Base-by-base conservation (phyloP, 2,888 invertebrate species). In the Amitus sp. region DNA sequence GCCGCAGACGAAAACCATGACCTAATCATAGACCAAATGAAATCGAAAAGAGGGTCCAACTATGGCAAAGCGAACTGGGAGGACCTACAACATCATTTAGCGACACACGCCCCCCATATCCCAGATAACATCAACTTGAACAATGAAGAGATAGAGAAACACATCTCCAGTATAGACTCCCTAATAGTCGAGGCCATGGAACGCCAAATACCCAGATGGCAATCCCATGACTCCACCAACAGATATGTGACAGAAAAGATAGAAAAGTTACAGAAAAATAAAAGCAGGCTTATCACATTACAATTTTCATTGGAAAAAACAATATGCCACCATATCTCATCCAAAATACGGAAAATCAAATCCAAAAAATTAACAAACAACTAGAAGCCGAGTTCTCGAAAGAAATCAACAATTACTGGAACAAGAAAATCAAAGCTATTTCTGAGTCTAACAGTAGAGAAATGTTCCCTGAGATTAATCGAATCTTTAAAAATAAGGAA, bases 31-130 rank as follows among this genome's bases (percentile, higher is more conserved):
- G 51, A 62, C 13, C 17, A 33, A 4, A 10, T 13, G 23, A 20
- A 42, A 9, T 7, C 2, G 2, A 4, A 27, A 9, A 19, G 5
- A 19, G 39, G 23, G 20, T 39, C 17, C 20, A 49, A 60, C 19
- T 64, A 42, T 18, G 42, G 55, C 18, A 63, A 56, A 46, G 30
- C 51, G 6, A 23, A 63, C 20, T 63, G 59, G 49, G 12, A 58
- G 18, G 47, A 52, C 30, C 56, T 63, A 27, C 40, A 42, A 13
- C 10, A 52, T 2, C 6, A 19, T 5, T 27, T 62, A n/a, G 28
- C 20, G 1, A 15, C 33, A 18, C 2, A 10, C 4, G 13, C 23
- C 4, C 19, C 20, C 9, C 15, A 47, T 2, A 19, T 39, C 28
- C 39, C 59, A 17, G 5, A 27, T n/a, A 10, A 52, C 28, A 23